Evolutionary conservation across 2,113 vertebrate genomes (phyloP).

Genomic region (Plecotus auritus): DNA sequence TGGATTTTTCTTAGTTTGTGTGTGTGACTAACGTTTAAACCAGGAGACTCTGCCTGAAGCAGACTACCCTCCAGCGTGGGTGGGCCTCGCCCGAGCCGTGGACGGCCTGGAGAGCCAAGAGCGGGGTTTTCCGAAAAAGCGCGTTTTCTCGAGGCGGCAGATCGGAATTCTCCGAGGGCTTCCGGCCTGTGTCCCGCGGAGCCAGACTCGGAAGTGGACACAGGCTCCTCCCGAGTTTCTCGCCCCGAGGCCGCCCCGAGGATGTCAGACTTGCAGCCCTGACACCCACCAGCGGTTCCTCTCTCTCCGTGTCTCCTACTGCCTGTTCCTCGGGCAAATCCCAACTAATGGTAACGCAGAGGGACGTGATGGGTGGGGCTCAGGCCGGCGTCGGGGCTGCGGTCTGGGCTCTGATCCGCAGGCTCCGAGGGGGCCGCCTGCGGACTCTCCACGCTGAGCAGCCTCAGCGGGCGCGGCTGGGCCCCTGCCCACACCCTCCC

Average conservation of each 20-base stretch:
- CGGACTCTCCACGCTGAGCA: too few species aligned
- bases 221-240: not conserved
- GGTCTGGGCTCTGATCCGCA: not conserved
- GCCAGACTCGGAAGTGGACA: not conserved
- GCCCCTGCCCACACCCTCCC: not conserved
- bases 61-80: not conserved
- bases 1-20: too few species aligned
- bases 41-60: not conserved
- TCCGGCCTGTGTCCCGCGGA: not conserved
- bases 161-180: not conserved
- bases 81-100: not conserved
- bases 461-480: too few species aligned
- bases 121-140: not conserved
- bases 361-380: not conserved
- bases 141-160: not conserved
- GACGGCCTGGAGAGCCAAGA: not conserved
- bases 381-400: not conserved
- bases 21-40: not conserved
- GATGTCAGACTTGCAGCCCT: not conserved
- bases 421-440: not conserved
- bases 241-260: not conserved
- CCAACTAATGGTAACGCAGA: too few species aligned
- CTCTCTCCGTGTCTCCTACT: not conserved
- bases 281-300: too few species aligned
- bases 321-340: not conserved